Conservation (phyloP, 2,113 vertebrate species). For the Maccullochella peelii region DNA sequence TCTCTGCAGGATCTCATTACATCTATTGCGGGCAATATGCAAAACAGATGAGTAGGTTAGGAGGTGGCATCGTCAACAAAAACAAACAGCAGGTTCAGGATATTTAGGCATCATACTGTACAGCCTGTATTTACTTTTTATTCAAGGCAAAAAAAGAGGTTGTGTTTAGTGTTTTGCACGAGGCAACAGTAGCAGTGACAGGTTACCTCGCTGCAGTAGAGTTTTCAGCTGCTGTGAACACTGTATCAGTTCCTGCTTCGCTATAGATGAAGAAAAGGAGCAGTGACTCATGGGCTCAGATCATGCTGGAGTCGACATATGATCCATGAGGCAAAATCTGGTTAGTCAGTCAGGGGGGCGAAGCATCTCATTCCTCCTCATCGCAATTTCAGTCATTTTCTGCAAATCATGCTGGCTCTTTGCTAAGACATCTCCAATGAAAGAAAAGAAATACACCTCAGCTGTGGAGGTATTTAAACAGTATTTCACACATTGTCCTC, state of each 20-base stretch:
- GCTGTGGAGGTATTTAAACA: slow-evolving; percentile 10
- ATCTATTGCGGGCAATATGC: slow-evolving; percentile 16
- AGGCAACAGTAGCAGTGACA: slow-evolving; percentile 29
- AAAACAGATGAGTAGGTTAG: slow-evolving; percentile 22
- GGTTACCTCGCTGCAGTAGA: not conserved
- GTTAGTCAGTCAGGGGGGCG: slow-evolving; percentile 40
- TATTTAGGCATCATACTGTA: not conserved
- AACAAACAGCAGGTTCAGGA: slow-evolving; percentile 46
- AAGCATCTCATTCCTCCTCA: slow-evolving; percentile 22
- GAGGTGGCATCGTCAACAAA: slow-evolving; percentile 23
- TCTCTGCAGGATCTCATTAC: slow-evolving; percentile 10
- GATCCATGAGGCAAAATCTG: slow-evolving; percentile 39
- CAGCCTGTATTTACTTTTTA: slow-evolving; percentile 32
- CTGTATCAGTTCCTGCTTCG: slow-evolving; percentile 15
- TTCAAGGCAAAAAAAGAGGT: not conserved
- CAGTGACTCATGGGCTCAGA: slow-evolving; percentile 37
- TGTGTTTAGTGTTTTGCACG: slow-evolving; percentile 37
- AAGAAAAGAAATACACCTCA: slow-evolving; percentile 11
- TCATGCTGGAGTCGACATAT: slow-evolving; percentile 30
- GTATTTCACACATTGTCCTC: slow-evolving; percentile 1
- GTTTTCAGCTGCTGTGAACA: slow-evolving; percentile 39
- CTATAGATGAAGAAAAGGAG: slow-evolving; percentile 17
- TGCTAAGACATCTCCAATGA: slow-evolving; percentile 31
- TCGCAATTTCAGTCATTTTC: slow-evolving; percentile 23
- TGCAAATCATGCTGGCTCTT: slow-evolving; percentile 19